phyloP scores from a whole-genome alignment of 2,113 vertebrate genomes.

The Brachypteracias leptosomus region DNA sequence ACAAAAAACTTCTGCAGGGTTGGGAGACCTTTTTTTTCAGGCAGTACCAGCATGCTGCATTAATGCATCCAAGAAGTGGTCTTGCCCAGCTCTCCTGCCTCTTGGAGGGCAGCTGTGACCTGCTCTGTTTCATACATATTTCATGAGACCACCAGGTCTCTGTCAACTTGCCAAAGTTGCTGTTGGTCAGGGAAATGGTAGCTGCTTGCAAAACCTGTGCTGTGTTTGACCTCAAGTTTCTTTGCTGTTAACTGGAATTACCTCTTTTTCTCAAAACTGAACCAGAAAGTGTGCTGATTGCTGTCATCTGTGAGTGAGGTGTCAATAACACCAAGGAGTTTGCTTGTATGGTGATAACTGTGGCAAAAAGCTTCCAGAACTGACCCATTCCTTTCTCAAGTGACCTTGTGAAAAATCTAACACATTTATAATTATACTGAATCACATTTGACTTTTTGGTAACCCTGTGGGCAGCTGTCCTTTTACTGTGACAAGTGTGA shows the following conservation, averaged over 20 bases:
- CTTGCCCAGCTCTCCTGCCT: neutral
- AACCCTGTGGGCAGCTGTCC: neutral
- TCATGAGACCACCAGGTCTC: neutral
- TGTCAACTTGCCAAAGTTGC: neutral
- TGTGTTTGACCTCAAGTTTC: neutral
- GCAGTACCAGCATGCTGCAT: neutral
- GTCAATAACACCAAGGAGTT: neutral
- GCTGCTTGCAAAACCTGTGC: neutral
- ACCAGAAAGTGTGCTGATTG: neutral
- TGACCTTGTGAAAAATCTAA: neutral
- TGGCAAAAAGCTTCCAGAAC: neutral
- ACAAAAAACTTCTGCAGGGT: neutral
- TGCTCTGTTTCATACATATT: neutral
- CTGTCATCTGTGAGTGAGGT: neutral
- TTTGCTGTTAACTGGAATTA: neutral
- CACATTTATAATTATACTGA: neutral
- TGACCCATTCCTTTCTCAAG: neutral
- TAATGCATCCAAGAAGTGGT: neutral
- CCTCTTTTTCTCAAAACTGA: neutral
- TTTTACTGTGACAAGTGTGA: neutral
- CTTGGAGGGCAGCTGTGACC: accelerated
- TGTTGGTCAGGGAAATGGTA: neutral
- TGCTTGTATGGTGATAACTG: neutral
- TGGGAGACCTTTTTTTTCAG: neutral
- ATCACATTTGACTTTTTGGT: neutral